Percentiles rank a stretch among this genome's conserved stretches.
Conservation (phyloP, 2,797 vertebrate species). For the Heterohyrax brucei region DNA sequence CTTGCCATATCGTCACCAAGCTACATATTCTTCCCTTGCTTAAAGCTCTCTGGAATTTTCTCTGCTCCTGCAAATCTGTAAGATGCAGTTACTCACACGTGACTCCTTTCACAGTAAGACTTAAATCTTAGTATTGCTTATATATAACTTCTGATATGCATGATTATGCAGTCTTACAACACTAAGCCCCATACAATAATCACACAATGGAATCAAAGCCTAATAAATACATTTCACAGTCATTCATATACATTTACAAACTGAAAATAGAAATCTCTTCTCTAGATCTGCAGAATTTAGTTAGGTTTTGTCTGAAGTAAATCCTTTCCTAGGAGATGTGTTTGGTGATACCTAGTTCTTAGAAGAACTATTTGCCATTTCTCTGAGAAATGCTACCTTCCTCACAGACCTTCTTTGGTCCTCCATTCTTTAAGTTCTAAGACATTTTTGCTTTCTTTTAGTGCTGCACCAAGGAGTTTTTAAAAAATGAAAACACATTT, state of each 20-base stretch:
- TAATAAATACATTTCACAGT: slow-evolving; percentile 72
- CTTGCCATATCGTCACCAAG: not conserved
- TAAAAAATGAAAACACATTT: slow-evolving; percentile 77
- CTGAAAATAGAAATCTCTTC: slow-evolving; percentile 47
- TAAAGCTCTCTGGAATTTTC: slow-evolving; percentile 79
- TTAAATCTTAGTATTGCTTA: slow-evolving; percentile 67
- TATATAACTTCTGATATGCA: not conserved
- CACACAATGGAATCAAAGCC: slow-evolving; percentile 37
- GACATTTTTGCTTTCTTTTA: slow-evolving; percentile 82
- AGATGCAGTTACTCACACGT: slow-evolving; percentile 37
- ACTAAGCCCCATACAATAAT: slow-evolving; percentile 65
- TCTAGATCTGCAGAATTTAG: not conserved
- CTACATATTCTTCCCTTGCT: not conserved
- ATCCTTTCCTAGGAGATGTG: slow-evolving; percentile 12
- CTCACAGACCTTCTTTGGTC: slow-evolving; percentile 11
- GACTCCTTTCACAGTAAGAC: slow-evolving; percentile 64
- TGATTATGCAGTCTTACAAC: not conserved
- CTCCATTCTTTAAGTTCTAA: slow-evolving; percentile 67
- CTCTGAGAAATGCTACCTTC: slow-evolving; percentile 5
- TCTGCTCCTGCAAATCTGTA: slow-evolving; percentile 79
- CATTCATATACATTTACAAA: slow-evolving; percentile 72
- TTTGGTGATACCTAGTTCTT: slow-evolving; percentile 53
- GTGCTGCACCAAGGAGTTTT: slow-evolving; percentile 66
- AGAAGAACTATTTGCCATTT: slow-evolving; percentile 47
- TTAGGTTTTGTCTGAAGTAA: slow-evolving; percentile 57